Evolutionary conservation across 2,113 vertebrate species (phyloP).

Genomic region (Nibea coibor): DNA sequence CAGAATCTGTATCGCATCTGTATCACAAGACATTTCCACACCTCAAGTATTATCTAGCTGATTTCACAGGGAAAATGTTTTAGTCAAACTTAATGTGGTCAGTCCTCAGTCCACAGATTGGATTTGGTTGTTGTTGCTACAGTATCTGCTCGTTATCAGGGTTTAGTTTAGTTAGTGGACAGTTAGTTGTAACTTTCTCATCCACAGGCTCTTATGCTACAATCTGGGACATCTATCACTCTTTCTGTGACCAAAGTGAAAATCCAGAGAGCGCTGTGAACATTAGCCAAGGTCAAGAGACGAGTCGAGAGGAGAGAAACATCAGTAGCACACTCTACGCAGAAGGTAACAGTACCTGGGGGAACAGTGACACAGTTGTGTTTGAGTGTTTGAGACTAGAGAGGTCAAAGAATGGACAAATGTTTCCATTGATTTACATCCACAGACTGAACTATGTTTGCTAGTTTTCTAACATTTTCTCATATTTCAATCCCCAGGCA

Average conservation of each 20-base stretch:
- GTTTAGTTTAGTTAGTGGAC: background rate
- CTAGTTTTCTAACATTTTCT: background rate
- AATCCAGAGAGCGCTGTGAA: background rate
- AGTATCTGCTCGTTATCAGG: background rate
- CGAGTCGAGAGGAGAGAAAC: background rate
- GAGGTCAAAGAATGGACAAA: background rate
- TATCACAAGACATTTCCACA: too few relatives aligned
- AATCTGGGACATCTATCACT: constrained; percentile 86
- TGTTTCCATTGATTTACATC: too few relatives aligned
- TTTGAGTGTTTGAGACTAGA: background rate
- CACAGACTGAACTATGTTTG: background rate
- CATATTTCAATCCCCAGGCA: constrained; percentile 39
- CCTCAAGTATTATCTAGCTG: too few relatives aligned
- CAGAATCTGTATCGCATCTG: too few relatives aligned
- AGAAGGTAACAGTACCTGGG: constrained; percentile 72
- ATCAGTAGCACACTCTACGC: constrained; percentile 31
- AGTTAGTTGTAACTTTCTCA: background rate
- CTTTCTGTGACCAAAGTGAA: constrained; percentile 42
- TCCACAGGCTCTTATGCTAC: constrained; percentile 81
- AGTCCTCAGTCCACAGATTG: too few relatives aligned
- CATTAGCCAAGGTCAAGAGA: background rate
- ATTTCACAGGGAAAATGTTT: too few relatives aligned
- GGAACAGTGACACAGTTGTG: background rate
- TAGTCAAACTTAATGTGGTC: too few relatives aligned
- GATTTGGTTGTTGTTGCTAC: background rate